A percentile compares a stretch with the other conserved stretches of the same genome.
These are phyloP conservation scores for Galleria mellonella DNA, from an alignment of 1,140 invertebrate genomes.

Conservation along the genomic window DNA sequence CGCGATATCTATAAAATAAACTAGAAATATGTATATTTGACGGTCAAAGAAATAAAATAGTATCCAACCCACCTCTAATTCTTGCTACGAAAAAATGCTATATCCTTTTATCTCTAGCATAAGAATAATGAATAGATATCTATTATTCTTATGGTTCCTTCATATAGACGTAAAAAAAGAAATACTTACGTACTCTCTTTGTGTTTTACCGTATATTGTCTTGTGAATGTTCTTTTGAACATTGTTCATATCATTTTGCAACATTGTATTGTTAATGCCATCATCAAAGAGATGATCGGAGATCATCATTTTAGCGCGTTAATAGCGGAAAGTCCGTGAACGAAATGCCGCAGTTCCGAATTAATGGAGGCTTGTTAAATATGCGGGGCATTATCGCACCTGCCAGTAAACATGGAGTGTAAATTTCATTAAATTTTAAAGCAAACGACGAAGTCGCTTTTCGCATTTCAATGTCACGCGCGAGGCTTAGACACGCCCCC, in stretches of 20 bases:
- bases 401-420: conserved; percentile 38
- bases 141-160: too few species aligned
- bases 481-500: too few species aligned
- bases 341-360: conserved; percentile 3
- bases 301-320: conserved; percentile 20
- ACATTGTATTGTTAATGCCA: conserved; percentile 40
- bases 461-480: conserved; percentile 35
- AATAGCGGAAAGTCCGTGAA: background rate
- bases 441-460: conserved; percentile 35
- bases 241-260: conserved; percentile 47
- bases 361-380: conserved; percentile 12
- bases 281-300: conserved; percentile 59
- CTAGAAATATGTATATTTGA: too few species aligned
- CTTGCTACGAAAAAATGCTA: too few species aligned
- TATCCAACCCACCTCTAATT: too few species aligned
- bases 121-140: too few species aligned
- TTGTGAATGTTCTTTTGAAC: conserved; percentile 35
- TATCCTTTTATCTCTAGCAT: too few species aligned
- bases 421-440: conserved; percentile 62
- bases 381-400: conserved; percentile 29
- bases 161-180: too few species aligned
- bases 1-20: too few species aligned
- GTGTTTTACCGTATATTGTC: conserved; percentile 41
- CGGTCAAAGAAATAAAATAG: too few species aligned
- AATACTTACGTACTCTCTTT: conserved; percentile 58